Evolutionary conservation across 92 coral and sea anemone genomes (phyloP), one percentile per base, ranked within the genome.

Genomic region (Parazoanthus swiftii): DNA sequence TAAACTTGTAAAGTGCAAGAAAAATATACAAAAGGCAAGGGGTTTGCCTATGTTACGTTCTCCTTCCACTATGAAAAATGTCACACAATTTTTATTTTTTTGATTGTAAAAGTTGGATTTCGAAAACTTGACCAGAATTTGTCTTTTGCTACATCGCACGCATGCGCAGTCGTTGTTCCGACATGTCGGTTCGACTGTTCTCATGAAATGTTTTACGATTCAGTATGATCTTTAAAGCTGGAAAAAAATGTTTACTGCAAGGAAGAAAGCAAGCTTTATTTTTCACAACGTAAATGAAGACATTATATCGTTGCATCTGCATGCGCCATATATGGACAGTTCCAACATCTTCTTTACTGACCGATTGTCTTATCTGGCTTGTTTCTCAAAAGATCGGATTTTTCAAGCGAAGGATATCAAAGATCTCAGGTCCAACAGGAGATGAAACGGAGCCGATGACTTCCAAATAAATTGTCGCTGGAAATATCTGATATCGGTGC

Each of bases 321-420:
- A 26, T 26, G 23, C 86, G 14, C 10, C 10, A 3, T 18, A 36
- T 23, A 25, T 10, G 23, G 14, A 43, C 67, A 71, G 87, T 72
- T 25, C 11, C 23, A 38, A 38, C 15, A 44, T n/a, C 43, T 11
- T 36, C 33, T 29, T 74, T 72, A 76, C 80, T 84, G 8, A 84
- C 87, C 75, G 48, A 18, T 71, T 70, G 13, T 44, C 71, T 80
- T 84, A 36, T 84, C 44, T 84, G 79, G 78, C 87, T 84, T 56
- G 13, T 71, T 70, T 84, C 87, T 84, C 26, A 29, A 72, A 84
- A 84, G 87, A 56, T 75, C 29, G 87, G 87, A 18, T 84, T 84
- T 84, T 84, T 84, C 78, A 48, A 21, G 43, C 87, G 87, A 33
- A 84, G 77, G 77, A 72, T 29, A 84, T 38, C 77, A 84, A 84